Base-by-base conservation (phyloP, 2,888 invertebrate species). In the Ditylenchus weischeri region DNA sequence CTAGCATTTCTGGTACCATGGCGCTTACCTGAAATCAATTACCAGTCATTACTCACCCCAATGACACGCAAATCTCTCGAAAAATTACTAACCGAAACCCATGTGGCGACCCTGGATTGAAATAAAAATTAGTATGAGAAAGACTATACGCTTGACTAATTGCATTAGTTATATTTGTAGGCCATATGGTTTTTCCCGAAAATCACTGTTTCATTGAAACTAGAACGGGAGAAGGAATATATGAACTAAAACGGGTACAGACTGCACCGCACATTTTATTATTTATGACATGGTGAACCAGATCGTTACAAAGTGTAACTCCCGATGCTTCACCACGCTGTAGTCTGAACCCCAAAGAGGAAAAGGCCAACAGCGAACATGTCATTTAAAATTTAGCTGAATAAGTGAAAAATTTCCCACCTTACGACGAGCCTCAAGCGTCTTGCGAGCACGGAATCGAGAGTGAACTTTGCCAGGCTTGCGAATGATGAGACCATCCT, bases 1-100 rank as follows among this genome's bases (percentile, higher is more conserved):
- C 98, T 91, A 65, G 98, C 98, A 87, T 99, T 96, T 13, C 94
- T 93, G 65, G 98, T 98, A 91, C 98, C 96, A 87, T 94, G 94
- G 85, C 98, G 90, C 87, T 98, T 98, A 88, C 43, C 43, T 43
- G 29, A 29, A 29, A 29, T 29, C 29, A 29, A 29, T 29, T 5
- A 29, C 29, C 2, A 29, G 5, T 29, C 29, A 2, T 29, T 29
- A 43, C 8, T 43, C 43, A 43, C 43, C 3, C 29, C 2, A 5
- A 43, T 43, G 43, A 10, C 43, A 1, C 8, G 43, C 43, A 15
- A 3, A 8, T 10, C 8, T 13, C 11, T n/a, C n/a, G n/a, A 10
- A 13, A 43, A 43, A 43, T 13, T 2, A 10, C 43, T 43, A 1
- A 43, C 96, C 95, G 83, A 92, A 91, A 70, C 98, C 98, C 84